These are phyloP conservation scores for Lasioglossum calceatum DNA, from an alignment of 2,888 invertebrate genomes.

Conservation along the genomic window DNA sequence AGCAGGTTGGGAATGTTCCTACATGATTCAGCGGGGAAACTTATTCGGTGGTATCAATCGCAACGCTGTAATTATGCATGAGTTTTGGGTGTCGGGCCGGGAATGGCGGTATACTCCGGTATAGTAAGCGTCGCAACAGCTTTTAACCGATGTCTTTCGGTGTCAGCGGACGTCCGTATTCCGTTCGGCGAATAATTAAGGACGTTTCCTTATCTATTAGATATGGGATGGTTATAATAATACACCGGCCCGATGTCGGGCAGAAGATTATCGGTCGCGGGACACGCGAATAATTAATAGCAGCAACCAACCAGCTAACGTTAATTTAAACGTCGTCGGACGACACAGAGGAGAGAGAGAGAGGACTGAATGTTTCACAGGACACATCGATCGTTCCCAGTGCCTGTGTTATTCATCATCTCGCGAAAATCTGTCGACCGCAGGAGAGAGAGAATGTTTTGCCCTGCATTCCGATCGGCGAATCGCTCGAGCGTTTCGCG, in stretches of 20 bases:
- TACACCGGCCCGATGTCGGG: slow-evolving; percentile 9
- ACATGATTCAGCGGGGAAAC: not conserved
- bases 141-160: slow-evolving; percentile 1
- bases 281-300: slow-evolving; percentile 26
- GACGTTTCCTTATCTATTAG: slow-evolving; percentile 25
- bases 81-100: not conserved
- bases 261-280: slow-evolving; percentile 3
- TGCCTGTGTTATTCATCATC: not conserved
- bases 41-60: not conserved
- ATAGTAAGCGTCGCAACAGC: not conserved
- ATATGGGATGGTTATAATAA: slow-evolving; percentile 17
- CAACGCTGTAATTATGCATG: not conserved
- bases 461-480: not conserved
- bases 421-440: slow-evolving; percentile 15
- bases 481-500: slow-evolving; percentile 9
- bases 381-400: not conserved
- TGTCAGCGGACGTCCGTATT: not conserved
- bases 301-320: slow-evolving; percentile 3
- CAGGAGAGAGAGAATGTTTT: not conserved
- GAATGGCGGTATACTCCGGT: not conserved
- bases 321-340: slow-evolving; percentile 22
- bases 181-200: slow-evolving; percentile 27
- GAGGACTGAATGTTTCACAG: not conserved
- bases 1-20: not conserved
- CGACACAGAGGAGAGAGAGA: not conserved